phyloP scores from a whole-genome alignment of 2,888 invertebrate genomes.

The Aleiodes alternator region DNA sequence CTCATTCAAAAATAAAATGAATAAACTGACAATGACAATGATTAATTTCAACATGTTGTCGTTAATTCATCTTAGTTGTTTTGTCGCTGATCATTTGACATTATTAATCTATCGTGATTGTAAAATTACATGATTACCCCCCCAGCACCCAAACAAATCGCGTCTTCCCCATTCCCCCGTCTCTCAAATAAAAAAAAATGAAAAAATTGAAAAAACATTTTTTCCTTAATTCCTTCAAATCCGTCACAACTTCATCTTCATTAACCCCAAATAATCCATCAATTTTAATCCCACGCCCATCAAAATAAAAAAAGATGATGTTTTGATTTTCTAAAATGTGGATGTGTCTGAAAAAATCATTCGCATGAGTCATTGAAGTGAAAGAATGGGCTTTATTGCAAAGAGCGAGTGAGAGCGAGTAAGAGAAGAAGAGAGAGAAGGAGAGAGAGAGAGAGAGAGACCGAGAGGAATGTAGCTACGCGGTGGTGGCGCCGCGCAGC shows the following conservation, averaged over 20 bases:
- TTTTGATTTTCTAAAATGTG: too few species aligned
- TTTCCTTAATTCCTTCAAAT: slow-evolving; percentile 58
- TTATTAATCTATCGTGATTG: too few species aligned
- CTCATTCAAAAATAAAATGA: too few species aligned
- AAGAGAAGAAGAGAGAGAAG: not conserved
- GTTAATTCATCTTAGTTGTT: too few species aligned
- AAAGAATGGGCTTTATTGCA: not conserved
- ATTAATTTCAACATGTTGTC: too few species aligned
- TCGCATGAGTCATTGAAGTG: slow-evolving; percentile 39
- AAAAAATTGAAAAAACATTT: slow-evolving; percentile 47
- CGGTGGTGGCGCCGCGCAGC: slow-evolving; percentile 46
- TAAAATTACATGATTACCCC: too few species aligned
- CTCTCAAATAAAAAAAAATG: too few species aligned
- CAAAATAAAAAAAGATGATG: not conserved
- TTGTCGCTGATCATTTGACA: too few species aligned
- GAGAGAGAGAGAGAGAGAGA: slow-evolving; percentile 35
- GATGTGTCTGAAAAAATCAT: not conserved
- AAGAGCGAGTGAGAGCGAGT: slow-evolving; percentile 38
- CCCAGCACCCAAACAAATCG: too few species aligned
- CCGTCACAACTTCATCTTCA: slow-evolving; percentile 70
- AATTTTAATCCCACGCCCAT: not conserved
- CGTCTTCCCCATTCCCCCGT: too few species aligned
- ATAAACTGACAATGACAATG: too few species aligned
- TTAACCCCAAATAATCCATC: not conserved
- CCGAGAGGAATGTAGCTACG: slow-evolving; percentile 48